Evolutionary conservation across 2,888 invertebrate species (phyloP), one percentile per base, ranked within the genome.

Genomic region (Callimorpha dominula): DNA sequence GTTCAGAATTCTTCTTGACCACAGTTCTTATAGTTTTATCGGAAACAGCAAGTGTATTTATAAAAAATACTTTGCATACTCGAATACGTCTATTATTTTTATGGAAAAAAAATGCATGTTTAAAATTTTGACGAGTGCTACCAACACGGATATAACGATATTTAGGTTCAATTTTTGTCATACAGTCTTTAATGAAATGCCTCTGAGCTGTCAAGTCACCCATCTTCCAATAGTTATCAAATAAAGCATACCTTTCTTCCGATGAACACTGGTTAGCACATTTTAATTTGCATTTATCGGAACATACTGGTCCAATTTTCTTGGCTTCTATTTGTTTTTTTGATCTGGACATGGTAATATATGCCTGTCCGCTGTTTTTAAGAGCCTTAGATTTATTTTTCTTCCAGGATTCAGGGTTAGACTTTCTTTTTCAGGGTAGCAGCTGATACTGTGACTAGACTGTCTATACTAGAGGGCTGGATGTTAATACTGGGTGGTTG

Each of bases 241-340:
- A 68, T n/a, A 62, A 4, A n/a, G 43, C 14, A 4, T 11, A 31
- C 5, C 68, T 8, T 62, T 62, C 31, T 5, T 68, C 68, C 8
- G 3, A 17, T 49, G 68, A 49, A 42, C 62, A 46, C 8, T 20
- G 12, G 7, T 20, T 42, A 20, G 2, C 12, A 62, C 68, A 68
- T 62, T 68, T 68, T 1, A 31, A 49, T 68, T 68, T 68, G 9
- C 68, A 68, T 46, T 68, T 68, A 49, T 62, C 49, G 8, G 49
- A 15, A 62, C 69, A 69, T 4, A 49, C 43, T 8, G 69, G 69
- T 49, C 69, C 57, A 11, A 69, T 69, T 62, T 62, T 50, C 20
- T 63, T 69, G 9, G 62, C 69, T 15, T 20, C 49, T 15, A 69
- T 63, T 4, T 12, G 2, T 60, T 68, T 68, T 46, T 60, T 43